Conservation (phyloP, 2,888 invertebrate genomes). For the Timema cristinae region DNA sequence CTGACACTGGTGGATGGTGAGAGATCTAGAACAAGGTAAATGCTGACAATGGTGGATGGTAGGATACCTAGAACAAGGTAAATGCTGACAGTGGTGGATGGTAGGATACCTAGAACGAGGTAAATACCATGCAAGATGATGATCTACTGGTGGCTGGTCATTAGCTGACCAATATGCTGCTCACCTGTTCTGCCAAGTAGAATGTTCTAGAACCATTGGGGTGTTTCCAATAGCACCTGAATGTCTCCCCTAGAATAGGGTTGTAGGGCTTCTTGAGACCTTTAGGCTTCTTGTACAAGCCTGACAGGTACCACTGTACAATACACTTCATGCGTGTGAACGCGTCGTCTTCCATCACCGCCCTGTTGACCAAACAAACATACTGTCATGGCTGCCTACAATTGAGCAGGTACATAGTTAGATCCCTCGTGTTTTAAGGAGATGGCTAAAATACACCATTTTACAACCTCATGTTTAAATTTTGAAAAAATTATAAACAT, state of each 20-base stretch:
- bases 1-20: background rate
- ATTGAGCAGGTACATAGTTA: too few relatives aligned
- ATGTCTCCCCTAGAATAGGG: conserved; percentile 88
- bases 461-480: too few relatives aligned
- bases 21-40: background rate
- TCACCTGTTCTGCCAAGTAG: conserved; percentile 88
- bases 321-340: conserved; percentile 85
- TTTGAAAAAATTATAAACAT: too few relatives aligned
- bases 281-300: conserved; percentile 90
- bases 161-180: too few relatives aligned
- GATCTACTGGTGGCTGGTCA: background rate
- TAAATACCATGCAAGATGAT: background rate
- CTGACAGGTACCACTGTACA: conserved; percentile 88
- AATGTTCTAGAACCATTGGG: conserved; percentile 78
- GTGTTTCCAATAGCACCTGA: conserved; percentile 89
- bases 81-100: background rate
- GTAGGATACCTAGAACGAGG: background rate
- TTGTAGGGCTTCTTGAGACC: conserved; percentile 95
- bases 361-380: conserved; percentile 49
- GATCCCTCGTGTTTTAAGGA: too few relatives aligned
- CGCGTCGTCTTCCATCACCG: conserved; percentile 79
- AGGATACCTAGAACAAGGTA: background rate
- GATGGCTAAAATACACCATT: too few relatives aligned
- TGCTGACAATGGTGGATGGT: background rate
- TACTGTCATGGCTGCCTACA: too few relatives aligned